Conservation (phyloP, 2,797 vertebrate species). For the Sandelia bainsii region DNA sequence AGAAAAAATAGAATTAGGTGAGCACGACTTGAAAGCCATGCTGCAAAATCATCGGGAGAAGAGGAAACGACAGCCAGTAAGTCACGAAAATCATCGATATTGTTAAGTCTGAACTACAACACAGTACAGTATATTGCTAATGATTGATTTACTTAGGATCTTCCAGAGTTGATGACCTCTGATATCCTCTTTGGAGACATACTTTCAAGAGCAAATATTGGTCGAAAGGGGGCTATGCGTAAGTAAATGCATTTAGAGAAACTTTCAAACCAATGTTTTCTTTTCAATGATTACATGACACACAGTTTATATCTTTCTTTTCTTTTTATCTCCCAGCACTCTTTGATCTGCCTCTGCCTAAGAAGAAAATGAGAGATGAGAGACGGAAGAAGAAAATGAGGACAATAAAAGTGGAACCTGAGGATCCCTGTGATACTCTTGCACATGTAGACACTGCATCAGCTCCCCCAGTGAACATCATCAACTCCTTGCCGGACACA, state of each 20-base stretch:
- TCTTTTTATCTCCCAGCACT: conserved; percentile 81
- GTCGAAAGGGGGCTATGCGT: conserved; percentile 92
- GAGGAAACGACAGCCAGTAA: conserved; percentile 94
- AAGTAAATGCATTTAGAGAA: conserved; percentile 52
- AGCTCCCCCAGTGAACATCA: conserved; percentile 72
- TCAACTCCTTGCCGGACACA: conserved; percentile 83
- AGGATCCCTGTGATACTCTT: conserved; percentile 89
- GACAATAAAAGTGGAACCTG: conserved; percentile 90
- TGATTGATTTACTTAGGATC: conserved; percentile 84
- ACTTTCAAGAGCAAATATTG: conserved; percentile 93
- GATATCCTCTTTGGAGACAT: conserved; percentile 94
- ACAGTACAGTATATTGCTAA: conserved; percentile 9
- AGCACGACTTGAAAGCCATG: conserved; percentile 92
- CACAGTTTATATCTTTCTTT: neutral
- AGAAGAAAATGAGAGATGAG: conserved; percentile 95
- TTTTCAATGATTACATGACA: neutral
- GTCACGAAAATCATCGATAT: conserved; percentile 39
- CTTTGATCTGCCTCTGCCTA: conserved; percentile 91
- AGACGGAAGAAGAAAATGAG: conserved; percentile 93
- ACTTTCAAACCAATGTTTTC: neutral
- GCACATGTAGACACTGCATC: conserved; percentile 81
- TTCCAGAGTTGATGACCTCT: conserved; percentile 93
- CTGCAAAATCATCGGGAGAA: conserved; percentile 94
- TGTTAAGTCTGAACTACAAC: neutral
- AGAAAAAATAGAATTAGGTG: conserved; percentile 94